Evolutionary conservation across 2,797 vertebrate species (phyloP), one percentile per base, ranked within the genome.

Genomic region (Epinephelus awoara): DNA sequence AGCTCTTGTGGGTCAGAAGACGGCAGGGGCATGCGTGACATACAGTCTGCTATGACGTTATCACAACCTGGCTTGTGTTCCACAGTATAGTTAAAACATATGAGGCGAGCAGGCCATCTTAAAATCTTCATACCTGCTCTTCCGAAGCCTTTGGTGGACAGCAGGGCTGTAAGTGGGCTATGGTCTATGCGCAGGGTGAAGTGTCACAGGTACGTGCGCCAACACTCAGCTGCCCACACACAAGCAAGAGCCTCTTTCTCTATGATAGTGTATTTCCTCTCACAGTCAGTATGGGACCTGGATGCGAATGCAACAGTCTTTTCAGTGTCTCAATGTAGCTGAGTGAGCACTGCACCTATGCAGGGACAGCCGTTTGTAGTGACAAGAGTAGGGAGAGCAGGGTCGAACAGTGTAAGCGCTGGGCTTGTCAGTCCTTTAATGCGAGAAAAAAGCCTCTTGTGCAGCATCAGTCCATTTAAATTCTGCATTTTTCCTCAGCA

Each of bases 221-320:
- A 69, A 18, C 40, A n/a, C 13, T 58, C 67, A 46, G 54, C 54
- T 10, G 67, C 12, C 54, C 67, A 69, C 7, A 69, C 67, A 69
- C 54, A 58, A 42, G 10, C 40, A 10, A 42, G 40, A 13, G 67
- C 67, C 54, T 69, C 54, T 6, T 58, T 58, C 19, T 69, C 67
- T 27, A 69, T 29, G 14, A 57, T 69, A 11, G 54, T 57, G 25
- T 69, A 57, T 3, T 57, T 69, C 7, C 54, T 29, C 6, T 69
- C 54, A 57, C 52, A 46, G 10, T 57, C 40, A 42, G 19, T 29
- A 2, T 57, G 54, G 42, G 42, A 47, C 17, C 67, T 46, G 10
- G 54, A 69, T 19, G 42, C 11, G 4, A 69, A 69, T 27, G 40
- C 40, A 56, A 56, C 52, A 13, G 52, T 69, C 25, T 14, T 57